Base-by-base conservation (phyloP, 2,797 vertebrate genomes). In the Urophycis tenuis region DNA sequence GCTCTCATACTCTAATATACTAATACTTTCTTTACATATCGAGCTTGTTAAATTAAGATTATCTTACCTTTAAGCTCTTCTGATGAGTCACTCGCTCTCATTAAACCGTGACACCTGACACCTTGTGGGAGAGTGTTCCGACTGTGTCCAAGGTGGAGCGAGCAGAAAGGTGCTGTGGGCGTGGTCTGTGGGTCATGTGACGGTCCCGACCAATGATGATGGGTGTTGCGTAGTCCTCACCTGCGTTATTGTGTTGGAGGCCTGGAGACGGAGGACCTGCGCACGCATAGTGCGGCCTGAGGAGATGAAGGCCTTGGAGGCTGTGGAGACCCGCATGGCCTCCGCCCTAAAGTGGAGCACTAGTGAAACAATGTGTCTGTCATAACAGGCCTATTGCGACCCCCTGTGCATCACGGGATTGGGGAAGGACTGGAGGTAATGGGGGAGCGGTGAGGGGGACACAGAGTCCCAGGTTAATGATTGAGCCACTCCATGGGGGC, bases 91-190 rank as follows among this genome's bases (percentile, higher is more conserved):
- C 72, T 80, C 60, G 12, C 78, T 83, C 1, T 0, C 31, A 81
- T 76, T 83, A 81, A 85, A 80, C 83, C 82, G 15, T 79, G 88
- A 91, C 88, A 93, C 92, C 90, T 92, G 91, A 90, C 85, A 88
- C 91, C 0, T 0, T 36, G 29, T 67, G 81, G 14, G 81, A 30
- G 34, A 36, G 81, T n/a, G 19, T 25, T 29, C 60, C 25, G 74
- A 75, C 36, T 10, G 80, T 60, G 69, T 8, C 17, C 73, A 76
- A 75, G 88, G 89, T 39, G 86, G 85, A 73, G 81, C 0, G 72
- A 84, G 60, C 60, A 29, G 14, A 36, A 86, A 90, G 88, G 88
- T 89, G 85, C 75, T 70, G 8, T 75, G 75, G 84, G 87, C 88
- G 82, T 85, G 87, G 85, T 78, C 31, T 77, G 29, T 49, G 0